Conservation (phyloP, 2,113 vertebrate species). For the Cynocephalus volans region DNA sequence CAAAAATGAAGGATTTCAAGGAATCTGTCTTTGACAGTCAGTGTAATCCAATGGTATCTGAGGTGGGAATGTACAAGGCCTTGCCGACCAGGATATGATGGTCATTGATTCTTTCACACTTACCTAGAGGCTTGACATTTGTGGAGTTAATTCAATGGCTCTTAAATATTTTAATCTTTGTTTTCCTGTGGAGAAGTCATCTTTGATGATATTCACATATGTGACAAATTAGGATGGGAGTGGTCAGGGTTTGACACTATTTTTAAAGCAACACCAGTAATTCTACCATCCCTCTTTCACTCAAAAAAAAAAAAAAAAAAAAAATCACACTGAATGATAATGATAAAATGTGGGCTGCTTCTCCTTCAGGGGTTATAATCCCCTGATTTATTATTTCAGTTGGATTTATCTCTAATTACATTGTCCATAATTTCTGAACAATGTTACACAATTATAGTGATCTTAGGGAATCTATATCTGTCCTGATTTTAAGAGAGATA, state of each 20-base stretch:
- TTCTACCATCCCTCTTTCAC: neutral
- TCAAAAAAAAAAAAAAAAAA: neutral
- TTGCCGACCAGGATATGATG: neutral
- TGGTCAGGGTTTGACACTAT: neutral
- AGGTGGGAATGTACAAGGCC: neutral
- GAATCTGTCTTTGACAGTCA: neutral
- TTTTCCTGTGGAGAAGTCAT: neutral
- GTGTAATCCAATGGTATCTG: neutral
- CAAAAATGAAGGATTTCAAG: neutral
- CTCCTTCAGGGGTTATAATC: neutral
- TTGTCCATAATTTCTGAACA: neutral
- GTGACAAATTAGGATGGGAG: neutral
- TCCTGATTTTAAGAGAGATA: neutral
- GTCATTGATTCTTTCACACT: neutral
- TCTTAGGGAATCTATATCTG: neutral
- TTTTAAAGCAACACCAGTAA: neutral
- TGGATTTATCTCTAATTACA: neutral
- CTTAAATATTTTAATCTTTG: neutral
- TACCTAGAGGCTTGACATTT: neutral
- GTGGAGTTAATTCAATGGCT: neutral
- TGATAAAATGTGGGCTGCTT: neutral
- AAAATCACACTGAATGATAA: neutral
- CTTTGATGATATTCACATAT: neutral
- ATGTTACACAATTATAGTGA: neutral
- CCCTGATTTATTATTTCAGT: neutral